phyloP scores from a whole-genome alignment of 2,797 vertebrate species.

The Phrynocephalus forsythii region DNA sequence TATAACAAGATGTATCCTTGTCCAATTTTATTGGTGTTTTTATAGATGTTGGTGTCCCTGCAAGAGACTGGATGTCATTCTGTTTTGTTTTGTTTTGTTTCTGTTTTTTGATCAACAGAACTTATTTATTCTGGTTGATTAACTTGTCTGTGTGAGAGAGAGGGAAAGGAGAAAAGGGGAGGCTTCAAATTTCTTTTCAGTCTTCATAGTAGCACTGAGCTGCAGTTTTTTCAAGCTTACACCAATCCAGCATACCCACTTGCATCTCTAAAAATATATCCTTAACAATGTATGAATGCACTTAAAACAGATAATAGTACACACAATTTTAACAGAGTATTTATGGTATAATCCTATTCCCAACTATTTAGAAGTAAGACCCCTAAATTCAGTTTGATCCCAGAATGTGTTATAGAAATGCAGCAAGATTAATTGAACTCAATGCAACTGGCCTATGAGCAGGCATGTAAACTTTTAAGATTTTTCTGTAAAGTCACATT shows the following conservation, averaged over 20 bases:
- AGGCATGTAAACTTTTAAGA: no score
- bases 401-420: background rate
- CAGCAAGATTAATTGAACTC: background rate
- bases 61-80: background rate
- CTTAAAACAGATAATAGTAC: no score
- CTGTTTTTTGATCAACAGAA: conserved; percentile 7
- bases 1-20: conserved; percentile 44
- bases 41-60: conserved; percentile 9
- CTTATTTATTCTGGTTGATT: conserved; percentile 4
- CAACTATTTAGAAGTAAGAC: no score
- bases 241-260: background rate
- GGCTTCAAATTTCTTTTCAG: conserved; percentile 21
- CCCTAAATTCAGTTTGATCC: background rate
- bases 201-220: conserved; percentile 12
- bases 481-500: background rate
- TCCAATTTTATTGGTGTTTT: conserved; percentile 26
- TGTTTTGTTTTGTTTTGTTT: background rate
- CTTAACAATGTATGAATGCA: background rate
- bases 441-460: background rate
- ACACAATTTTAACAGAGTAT: background rate
- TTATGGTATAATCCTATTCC: background rate
- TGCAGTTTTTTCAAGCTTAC: conserved; percentile 1
- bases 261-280: background rate
- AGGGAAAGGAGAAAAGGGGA: no score
- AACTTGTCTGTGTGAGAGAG: background rate